Percentiles rank a stretch among this genome's conserved stretches.
These are phyloP conservation scores for Bubo blakistoni DNA, from an alignment of 2,113 vertebrate genomes.

Conservation along the genomic window DNA sequence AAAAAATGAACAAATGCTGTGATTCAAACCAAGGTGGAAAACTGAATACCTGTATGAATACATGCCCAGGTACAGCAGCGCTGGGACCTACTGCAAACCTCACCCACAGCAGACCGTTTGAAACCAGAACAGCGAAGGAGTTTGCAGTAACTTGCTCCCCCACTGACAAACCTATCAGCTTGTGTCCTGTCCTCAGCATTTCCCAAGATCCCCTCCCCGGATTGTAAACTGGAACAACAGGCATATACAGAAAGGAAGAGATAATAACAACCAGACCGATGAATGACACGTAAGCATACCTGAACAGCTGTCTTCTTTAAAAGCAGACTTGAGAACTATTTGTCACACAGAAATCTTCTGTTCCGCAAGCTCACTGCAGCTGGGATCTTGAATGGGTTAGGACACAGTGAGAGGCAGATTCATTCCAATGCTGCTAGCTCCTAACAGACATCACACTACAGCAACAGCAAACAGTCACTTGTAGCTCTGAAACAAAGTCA, in stretches of 20 bases:
- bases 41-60: neutral
- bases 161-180: neutral
- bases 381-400: neutral
- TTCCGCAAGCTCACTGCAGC: neutral
- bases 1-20: neutral
- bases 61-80: neutral
- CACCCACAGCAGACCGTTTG: neutral
- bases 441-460: neutral
- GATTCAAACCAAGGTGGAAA: neutral
- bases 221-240: neutral
- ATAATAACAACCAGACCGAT: neutral
- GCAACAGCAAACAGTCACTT: neutral
- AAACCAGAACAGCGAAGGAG: neutral
- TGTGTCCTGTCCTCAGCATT: neutral
- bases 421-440: neutral
- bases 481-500: neutral
- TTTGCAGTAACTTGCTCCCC: neutral
- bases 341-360: neutral
- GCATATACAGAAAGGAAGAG: neutral
- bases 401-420: neutral
- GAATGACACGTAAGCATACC: neutral
- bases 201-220: neutral
- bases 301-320: neutral
- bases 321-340: neutral
- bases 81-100: neutral